These are phyloP conservation scores for Pygmarrhopalites habei DNA, from an alignment of 1,140 invertebrate species.

Conservation along the genomic window DNA sequence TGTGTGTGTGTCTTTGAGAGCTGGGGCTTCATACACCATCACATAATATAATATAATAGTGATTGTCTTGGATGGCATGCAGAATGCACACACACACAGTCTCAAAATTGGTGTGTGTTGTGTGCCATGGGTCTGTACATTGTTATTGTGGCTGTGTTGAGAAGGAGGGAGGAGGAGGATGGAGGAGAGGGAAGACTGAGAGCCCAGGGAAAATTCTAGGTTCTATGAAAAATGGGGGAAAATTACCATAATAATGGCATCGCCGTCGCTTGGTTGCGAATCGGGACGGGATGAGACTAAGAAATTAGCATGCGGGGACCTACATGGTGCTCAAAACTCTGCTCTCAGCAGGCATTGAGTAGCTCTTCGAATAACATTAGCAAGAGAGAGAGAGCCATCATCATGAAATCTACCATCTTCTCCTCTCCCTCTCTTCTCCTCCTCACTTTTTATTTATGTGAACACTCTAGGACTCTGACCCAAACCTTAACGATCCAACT, in stretches of 20 bases:
- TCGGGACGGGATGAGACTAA: conserved; percentile 3
- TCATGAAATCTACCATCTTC: conserved; percentile 6
- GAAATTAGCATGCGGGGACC: conserved; percentile 4
- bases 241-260: conserved; percentile 37
- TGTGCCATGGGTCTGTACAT: no score
- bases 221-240: conserved; percentile 29
- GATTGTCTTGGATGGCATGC: no score
- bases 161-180: not conserved
- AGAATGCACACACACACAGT: no score
- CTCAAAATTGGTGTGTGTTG: no score
- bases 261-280: conserved; percentile 16
- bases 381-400: no score
- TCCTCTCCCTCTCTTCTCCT: not conserved
- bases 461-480: no score
- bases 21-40: no score
- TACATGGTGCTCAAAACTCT: not conserved
- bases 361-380: not conserved
- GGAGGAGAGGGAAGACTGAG: not conserved
- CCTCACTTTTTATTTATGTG: not conserved
- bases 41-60: no score
- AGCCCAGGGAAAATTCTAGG: conserved; percentile 8
- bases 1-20: no score
- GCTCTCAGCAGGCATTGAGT: not conserved
- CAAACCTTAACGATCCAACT: no score
- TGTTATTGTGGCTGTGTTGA: not conserved